Percentiles rank a stretch among this genome's conserved stretches.
Conservation (phyloP, 2,113 vertebrate species). For the Ctenodactylus gundi region DNA sequence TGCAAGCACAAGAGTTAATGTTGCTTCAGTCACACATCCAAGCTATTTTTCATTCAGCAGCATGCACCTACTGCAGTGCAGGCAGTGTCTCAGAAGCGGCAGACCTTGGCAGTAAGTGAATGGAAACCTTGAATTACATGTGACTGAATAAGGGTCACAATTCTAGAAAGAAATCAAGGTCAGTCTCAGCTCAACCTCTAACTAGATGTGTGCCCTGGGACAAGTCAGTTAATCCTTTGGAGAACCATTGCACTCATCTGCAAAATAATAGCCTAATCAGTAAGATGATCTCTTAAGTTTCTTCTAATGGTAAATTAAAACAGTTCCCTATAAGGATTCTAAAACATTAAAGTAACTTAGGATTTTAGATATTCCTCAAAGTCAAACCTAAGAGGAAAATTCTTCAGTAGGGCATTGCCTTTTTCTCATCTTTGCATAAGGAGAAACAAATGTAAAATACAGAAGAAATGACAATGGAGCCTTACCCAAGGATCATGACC, state of each 20-base stretch:
- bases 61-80: neutral
- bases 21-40: neutral
- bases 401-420: neutral
- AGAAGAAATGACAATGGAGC: neutral
- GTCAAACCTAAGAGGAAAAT: neutral
- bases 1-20: neutral
- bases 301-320: neutral
- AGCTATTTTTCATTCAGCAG: neutral
- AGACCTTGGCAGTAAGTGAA: neutral
- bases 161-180: neutral
- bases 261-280: neutral
- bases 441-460: neutral
- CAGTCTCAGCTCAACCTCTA: neutral
- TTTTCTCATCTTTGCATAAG: neutral
- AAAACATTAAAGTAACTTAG: neutral
- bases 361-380: constrained; percentile 3
- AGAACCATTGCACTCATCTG: neutral
- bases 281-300: neutral
- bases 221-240: neutral
- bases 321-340: neutral
- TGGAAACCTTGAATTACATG: neutral
- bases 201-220: neutral
- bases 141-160: neutral
- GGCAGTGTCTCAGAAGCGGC: neutral
- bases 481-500: neutral